A percentile compares a stretch with the other conserved stretches of the same genome.
Conservation (phyloP, 2,888 invertebrate genomes). For the Psococerastis gibbosa region DNA sequence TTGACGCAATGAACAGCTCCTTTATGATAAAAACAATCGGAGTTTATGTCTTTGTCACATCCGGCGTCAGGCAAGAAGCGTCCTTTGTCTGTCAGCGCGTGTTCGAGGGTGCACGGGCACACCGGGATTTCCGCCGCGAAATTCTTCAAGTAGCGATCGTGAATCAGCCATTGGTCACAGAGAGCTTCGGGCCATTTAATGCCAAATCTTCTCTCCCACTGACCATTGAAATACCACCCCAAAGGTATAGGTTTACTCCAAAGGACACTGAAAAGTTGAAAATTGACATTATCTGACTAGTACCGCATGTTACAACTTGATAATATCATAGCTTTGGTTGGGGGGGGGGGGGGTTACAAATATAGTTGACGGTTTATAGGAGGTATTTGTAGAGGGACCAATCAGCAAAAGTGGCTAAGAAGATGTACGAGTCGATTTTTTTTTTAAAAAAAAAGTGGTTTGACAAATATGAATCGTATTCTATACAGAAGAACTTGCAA, state of each 20-base stretch:
- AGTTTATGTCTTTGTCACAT: constrained; percentile 83
- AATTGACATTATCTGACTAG: too few species aligned
- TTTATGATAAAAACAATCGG: constrained; percentile 69
- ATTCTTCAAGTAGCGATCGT: constrained; percentile 63
- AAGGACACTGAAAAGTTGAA: constrained; percentile 34
- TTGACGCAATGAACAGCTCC: constrained; percentile 85
- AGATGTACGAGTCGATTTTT: too few species aligned
- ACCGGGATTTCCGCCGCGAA: constrained; percentile 57
- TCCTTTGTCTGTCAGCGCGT: constrained; percentile 82
- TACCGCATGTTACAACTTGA: too few species aligned
- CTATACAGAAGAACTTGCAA: too few species aligned
- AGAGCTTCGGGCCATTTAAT: constrained; percentile 59
- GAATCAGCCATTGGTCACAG: constrained; percentile 81
- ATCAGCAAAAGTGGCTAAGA: too few species aligned
- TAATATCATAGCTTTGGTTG: too few species aligned
- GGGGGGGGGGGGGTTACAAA: background rate
- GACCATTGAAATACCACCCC: constrained; percentile 79
- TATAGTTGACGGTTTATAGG: too few species aligned
- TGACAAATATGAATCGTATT: too few species aligned
- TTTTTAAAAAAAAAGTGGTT: too few species aligned
- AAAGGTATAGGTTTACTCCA: constrained; percentile 88
- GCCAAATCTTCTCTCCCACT: constrained; percentile 71
- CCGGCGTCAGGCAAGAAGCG: constrained; percentile 75
- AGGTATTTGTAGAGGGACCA: too few species aligned
- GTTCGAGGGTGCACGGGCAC: constrained; percentile 83